Base-by-base conservation (phyloP, 2,888 invertebrate species). In the Oscheius sp. region DNA sequence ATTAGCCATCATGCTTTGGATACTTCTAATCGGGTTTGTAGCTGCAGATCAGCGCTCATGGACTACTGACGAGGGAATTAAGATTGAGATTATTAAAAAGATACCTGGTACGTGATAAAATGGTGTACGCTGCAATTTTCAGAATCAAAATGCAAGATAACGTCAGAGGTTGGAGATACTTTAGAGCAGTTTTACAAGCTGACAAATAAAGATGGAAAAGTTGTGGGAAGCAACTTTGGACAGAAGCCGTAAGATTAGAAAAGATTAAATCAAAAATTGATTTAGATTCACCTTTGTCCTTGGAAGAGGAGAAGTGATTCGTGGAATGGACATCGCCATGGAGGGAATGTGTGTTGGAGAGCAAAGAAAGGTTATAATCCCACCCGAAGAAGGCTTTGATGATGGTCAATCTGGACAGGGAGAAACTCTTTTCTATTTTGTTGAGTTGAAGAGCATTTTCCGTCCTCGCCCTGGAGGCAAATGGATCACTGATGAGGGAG, bases 11-110 rank as follows among this genome's bases (percentile, higher is more conserved):
- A 61, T 61, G 61, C 17, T 42, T 12, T 23, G 25, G 8, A 25
- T 61, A 17, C 29, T 61, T 27, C 31, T 61, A 20, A 12, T 46
- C 45, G 53, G 70, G n/a, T n/a, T 63, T 31, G 53, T 64, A 17
- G 23, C 31, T 31, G 42, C 71, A 58, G 15, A 80, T 52, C 78
- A 81, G 37, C 72, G 85, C 29, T 75, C 75, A 27, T 85, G 85
- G 85, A 78, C 77, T 20, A 83, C 84, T 10, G 85, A 85, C 6
- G 85, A 85, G 27, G 85, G 85, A 12, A 74, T 86, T 46, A 76
- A 83, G 46, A 81, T 85, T 50, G 85, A 85, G 66, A 85, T 85
- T 70, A 85, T 85, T 71, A 84, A 85, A 64, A 85, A 84, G 66
- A 84, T 85, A 50, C 79, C 82, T 25, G 83, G 84, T 82, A 42